phyloP scores from a whole-genome alignment of 2,797 vertebrate species.

The Philypnodon macrostomus region DNA sequence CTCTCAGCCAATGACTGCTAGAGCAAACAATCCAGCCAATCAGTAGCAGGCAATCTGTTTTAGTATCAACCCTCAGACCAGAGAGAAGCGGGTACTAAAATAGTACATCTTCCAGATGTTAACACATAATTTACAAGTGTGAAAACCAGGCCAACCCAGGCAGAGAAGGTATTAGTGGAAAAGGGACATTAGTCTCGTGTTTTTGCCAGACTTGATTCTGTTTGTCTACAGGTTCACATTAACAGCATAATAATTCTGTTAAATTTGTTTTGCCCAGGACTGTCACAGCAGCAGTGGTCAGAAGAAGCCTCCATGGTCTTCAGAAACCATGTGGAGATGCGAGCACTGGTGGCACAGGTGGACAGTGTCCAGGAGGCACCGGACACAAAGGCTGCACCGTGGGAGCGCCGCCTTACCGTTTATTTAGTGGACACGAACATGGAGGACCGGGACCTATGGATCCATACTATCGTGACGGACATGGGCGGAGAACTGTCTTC shows the following conservation, averaged over 20 bases:
- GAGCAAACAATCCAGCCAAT: too few relatives aligned
- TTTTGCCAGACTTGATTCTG: too few relatives aligned
- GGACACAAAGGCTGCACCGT: conserved; percentile 58
- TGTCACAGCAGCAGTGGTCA: conserved; percentile 83
- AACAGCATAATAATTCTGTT: too few relatives aligned
- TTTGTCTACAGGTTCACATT: neutral
- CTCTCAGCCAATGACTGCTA: too few relatives aligned
- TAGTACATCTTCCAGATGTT: too few relatives aligned
- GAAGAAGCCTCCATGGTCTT: conserved; percentile 91
- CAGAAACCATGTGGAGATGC: conserved; percentile 90
- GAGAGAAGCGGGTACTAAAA: too few relatives aligned
- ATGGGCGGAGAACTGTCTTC: conserved; percentile 62
- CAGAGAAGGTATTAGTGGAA: too few relatives aligned
- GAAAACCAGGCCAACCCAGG: too few relatives aligned
- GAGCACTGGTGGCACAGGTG: conserved; percentile 86
- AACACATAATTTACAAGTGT: too few relatives aligned
- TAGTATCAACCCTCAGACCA: too few relatives aligned
- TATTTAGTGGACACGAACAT: conserved; percentile 89
- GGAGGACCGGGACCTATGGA: conserved; percentile 86
- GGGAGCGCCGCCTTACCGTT: conserved; percentile 81
- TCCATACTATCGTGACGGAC: conserved; percentile 88
- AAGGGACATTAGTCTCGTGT: too few relatives aligned
- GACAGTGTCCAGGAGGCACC: conserved; percentile 76
- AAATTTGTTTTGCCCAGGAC: conserved; percentile 48
- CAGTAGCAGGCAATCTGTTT: too few relatives aligned